Conservation (phyloP, 2,797 vertebrate species). For the Aselliscus stoliczkanus region DNA sequence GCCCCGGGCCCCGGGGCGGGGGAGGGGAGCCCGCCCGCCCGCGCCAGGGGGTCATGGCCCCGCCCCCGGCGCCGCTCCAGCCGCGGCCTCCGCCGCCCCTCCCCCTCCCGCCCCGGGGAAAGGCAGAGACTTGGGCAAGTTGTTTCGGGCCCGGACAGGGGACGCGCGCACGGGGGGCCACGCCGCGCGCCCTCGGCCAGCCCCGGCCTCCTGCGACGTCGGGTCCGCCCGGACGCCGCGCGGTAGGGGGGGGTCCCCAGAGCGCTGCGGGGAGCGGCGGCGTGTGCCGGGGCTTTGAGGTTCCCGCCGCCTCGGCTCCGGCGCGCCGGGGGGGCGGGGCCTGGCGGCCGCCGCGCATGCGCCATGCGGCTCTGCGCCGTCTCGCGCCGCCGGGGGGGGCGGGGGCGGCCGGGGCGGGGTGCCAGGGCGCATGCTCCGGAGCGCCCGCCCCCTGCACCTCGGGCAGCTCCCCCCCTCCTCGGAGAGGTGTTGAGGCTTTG, state of each 20-base stretch:
- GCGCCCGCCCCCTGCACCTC: background rate
- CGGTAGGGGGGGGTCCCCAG: conserved; percentile 10
- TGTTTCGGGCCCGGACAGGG: background rate
- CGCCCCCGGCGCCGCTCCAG: conserved; percentile 60
- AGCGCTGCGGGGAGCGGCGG: conserved; percentile 53
- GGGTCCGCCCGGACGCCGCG: background rate
- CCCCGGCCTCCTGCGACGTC: background rate
- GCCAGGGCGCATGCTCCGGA: conserved; percentile 52
- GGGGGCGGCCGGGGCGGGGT: background rate
- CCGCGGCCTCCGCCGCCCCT: background rate
- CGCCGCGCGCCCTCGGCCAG: background rate
- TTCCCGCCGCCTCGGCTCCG: conserved; percentile 73
- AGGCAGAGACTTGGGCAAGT: conserved; percentile 48
- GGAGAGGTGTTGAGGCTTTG: conserved; percentile 47
- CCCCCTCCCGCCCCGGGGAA: conserved; percentile 38
- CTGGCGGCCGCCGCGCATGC: conserved; percentile 53
- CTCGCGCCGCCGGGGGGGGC: conserved; percentile 44
- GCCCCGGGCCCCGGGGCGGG: background rate
- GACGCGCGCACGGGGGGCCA: background rate
- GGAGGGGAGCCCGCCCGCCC: conserved; percentile 44
- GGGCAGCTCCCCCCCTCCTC: background rate
- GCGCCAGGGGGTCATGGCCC: conserved; percentile 66
- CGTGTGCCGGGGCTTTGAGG: conserved; percentile 69
- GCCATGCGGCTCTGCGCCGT: background rate
- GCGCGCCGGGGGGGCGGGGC: conserved; percentile 66